Percentiles rank a stretch among this genome's conserved stretches.
phyloP scores from a whole-genome alignment of 2,888 invertebrate genomes.

The Agrochola litura region DNA sequence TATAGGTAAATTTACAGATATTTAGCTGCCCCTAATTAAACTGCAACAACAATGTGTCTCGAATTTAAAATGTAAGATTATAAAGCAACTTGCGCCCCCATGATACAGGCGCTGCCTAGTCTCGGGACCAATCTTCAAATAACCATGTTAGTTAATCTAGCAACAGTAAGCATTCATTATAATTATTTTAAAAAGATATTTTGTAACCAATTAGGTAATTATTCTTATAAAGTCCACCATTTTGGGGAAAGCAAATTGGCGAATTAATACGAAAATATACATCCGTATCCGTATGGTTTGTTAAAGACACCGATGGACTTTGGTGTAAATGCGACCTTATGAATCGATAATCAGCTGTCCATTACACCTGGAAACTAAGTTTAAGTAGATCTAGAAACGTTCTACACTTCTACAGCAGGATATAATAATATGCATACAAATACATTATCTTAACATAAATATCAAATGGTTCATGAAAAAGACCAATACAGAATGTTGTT shows the following conservation, averaged over 20 bases:
- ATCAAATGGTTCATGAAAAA: neutral
- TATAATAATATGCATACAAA: neutral
- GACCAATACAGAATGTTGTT: neutral
- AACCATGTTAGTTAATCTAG: neutral
- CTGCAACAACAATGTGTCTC: neutral
- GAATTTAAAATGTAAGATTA: neutral
- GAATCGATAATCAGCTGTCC: neutral
- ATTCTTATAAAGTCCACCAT: neutral
- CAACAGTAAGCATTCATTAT: neutral
- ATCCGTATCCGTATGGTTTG: neutral
- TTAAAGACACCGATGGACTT: neutral
- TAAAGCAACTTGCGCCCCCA: neutral
- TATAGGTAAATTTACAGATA: neutral
- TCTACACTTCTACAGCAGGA: neutral
- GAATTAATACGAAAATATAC: neutral
- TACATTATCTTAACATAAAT: neutral
- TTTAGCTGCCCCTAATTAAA: neutral
- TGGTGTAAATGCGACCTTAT: neutral
- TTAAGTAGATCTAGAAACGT: constrained; percentile 1
- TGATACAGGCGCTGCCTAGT: neutral
- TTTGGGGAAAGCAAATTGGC: neutral
- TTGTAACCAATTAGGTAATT: neutral
- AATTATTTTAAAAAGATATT: neutral
- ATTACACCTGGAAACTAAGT: constrained; percentile 5
- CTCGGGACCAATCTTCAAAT: neutral